Conservation (phyloP, 2,113 vertebrate genomes). For the Cacatua alba region DNA sequence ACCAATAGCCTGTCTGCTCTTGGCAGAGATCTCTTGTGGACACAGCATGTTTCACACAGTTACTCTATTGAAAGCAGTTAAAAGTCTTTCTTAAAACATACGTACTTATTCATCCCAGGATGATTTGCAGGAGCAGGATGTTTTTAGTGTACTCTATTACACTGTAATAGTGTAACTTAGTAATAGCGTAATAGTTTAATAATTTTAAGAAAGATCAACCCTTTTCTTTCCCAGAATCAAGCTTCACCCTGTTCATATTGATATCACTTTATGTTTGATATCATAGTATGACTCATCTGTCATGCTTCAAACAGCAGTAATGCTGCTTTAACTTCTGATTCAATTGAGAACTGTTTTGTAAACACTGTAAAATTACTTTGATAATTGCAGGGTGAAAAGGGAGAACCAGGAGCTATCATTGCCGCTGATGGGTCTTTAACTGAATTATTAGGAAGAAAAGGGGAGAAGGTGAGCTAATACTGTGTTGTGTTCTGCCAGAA, state of each 20-base stretch:
- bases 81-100: not conserved
- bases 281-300: not conserved
- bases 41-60: not conserved
- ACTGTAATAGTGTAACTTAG: not conserved
- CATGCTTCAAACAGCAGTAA: not conserved
- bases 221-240: not conserved
- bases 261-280: not conserved
- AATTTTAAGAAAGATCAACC: not conserved
- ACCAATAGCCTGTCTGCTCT: not conserved
- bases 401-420: conserved; percentile 82
- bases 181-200: not conserved
- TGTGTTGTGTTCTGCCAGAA: not conserved
- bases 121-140: not conserved
- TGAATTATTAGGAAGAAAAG: conserved; percentile 72
- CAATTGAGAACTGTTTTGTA: not conserved
- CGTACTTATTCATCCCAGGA: not conserved
- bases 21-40: not conserved
- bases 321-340: not conserved
- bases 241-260: not conserved
- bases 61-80: not conserved
- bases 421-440: conserved; percentile 76
- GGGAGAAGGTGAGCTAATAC: conserved; percentile 74
- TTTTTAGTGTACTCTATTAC: not conserved
- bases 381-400: conserved; percentile 88
- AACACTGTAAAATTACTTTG: not conserved